Conservation (phyloP, 2,797 vertebrate genomes). For the Gephyroberyx darwinii region DNA sequence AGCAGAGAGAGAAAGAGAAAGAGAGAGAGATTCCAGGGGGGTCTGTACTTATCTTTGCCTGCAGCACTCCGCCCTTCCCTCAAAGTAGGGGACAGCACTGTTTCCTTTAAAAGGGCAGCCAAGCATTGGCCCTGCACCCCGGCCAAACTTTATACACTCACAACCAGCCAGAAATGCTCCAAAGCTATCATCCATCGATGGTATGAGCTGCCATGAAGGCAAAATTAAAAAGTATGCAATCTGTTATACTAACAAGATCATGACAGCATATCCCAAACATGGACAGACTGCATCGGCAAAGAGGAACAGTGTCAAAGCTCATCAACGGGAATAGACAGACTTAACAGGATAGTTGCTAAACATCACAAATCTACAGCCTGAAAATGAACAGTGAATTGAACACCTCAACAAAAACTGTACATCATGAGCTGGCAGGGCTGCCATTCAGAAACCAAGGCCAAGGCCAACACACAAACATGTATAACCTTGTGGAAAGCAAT, state of each 20-base stretch:
- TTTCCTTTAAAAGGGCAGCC: conserved; percentile 39
- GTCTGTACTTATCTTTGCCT: conserved; percentile 45
- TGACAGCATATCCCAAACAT: no score
- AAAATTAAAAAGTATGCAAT: not conserved
- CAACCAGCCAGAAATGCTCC: not conserved
- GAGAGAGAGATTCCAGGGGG: conserved; percentile 26
- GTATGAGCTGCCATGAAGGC: not conserved
- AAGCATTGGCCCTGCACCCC: conserved; percentile 15
- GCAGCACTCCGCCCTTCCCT: conserved; percentile 48
- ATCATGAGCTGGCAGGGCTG: no score
- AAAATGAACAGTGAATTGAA: no score
- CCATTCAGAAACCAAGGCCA: no score
- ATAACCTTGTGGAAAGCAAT: not conserved
- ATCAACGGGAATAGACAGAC: no score
- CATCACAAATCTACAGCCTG: no score
- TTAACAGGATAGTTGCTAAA: no score
- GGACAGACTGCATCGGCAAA: no score
- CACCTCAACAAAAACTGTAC: no score
- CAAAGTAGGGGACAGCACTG: conserved; percentile 30
- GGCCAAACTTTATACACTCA: not conserved
- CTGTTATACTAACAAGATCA: not conserved
- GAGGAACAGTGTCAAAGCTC: no score
- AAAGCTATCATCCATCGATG: not conserved
- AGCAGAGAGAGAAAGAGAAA: conserved; percentile 23
- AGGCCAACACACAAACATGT: no score